These are phyloP conservation scores for Odontesthes bonariensis DNA, from an alignment of 2,113 vertebrate genomes.

Conservation along the genomic window DNA sequence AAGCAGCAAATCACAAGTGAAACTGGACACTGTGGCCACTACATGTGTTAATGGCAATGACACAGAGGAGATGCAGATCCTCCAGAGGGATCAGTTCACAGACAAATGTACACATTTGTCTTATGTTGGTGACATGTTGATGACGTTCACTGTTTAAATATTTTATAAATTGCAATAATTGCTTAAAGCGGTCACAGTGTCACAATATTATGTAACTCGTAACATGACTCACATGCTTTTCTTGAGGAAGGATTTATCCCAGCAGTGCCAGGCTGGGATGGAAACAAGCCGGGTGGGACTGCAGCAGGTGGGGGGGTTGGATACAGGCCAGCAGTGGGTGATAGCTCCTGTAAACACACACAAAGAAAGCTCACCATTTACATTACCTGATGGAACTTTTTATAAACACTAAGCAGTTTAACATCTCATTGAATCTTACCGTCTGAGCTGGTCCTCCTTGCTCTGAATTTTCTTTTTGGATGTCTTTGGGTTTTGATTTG, in stretches of 20 bases:
- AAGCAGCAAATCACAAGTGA: slow-evolving; percentile 6
- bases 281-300: slow-evolving; percentile 21
- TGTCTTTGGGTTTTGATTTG: slow-evolving; percentile 78
- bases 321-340: background rate
- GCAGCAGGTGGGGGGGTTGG: background rate
- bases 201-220: background rate
- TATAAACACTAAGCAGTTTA: no score
- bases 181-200: background rate
- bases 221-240: slow-evolving; percentile 76
- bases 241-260: slow-evolving; percentile 65
- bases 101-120: background rate
- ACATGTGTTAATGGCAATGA: background rate
- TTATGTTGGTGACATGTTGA: background rate
- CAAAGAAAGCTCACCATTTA: slow-evolving; percentile 12
- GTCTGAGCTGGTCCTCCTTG: slow-evolving; percentile 18
- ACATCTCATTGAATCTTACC: slow-evolving; percentile 30
- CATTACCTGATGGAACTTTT: background rate
- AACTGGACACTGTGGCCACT: slow-evolving; percentile 4
- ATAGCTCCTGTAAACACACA: slow-evolving; percentile 63
- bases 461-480: slow-evolving; percentile 30
- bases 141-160: background rate
- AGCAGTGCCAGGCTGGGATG: slow-evolving; percentile 38
- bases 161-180: slow-evolving; percentile 10
- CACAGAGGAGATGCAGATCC: background rate
- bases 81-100: background rate